Conservation (phyloP, 2,113 vertebrate species). For the Prolemur simus region DNA sequence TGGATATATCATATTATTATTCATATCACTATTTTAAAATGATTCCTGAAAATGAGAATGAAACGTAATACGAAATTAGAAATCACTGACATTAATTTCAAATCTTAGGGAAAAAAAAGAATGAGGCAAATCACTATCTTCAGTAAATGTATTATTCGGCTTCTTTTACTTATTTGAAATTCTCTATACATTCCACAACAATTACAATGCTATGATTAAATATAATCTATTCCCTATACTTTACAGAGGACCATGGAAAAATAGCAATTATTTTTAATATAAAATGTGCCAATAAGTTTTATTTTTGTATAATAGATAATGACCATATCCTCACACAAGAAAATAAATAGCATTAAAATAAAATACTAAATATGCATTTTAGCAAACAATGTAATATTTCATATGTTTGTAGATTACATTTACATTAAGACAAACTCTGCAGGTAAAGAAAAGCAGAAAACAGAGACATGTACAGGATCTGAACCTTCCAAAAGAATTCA, state of each 20-base stretch:
- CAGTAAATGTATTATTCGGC: neutral
- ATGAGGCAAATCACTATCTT: neutral
- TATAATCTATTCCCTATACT: neutral
- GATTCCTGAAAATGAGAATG: neutral
- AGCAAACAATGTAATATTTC: neutral
- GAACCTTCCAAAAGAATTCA: neutral
- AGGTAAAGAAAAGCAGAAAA: neutral
- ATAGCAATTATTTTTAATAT: slow-evolving; percentile 13
- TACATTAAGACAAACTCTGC: neutral
- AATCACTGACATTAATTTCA: neutral
- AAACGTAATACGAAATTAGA: neutral
- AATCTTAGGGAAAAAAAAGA: neutral
- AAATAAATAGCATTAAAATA: slow-evolving; percentile 22
- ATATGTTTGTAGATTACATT: neutral
- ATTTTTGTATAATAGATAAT: neutral
- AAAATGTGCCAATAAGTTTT: neutral
- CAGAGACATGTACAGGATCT: neutral
- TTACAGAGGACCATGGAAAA: neutral
- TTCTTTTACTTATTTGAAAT: neutral
- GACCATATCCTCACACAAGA: neutral
- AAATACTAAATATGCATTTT: neutral
- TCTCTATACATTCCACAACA: neutral
- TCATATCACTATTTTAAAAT: neutral
- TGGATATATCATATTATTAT: neutral
- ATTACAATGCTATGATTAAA: neutral